Conservation (phyloP, 2,797 vertebrate species). For the Acanthopagrus latus region DNA sequence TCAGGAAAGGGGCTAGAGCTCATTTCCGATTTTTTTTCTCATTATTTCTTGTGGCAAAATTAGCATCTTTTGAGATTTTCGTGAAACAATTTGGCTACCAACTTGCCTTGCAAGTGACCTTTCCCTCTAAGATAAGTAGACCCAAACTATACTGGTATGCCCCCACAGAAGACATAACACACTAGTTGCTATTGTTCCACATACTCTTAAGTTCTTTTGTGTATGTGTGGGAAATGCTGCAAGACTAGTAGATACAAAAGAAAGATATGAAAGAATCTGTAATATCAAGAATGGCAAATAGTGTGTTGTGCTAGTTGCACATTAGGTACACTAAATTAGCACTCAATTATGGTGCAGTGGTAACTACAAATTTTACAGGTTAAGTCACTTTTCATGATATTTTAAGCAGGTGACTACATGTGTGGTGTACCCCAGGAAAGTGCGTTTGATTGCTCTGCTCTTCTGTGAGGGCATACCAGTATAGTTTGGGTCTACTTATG, state of each 20-base stretch:
- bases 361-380: background rate
- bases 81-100: too few relatives aligned
- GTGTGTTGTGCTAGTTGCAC: background rate
- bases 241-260: background rate
- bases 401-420: background rate
- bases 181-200: too few relatives aligned
- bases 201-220: too few relatives aligned
- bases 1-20: too few relatives aligned
- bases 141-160: background rate
- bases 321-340: background rate
- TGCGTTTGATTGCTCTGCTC: slow-evolving; percentile 9
- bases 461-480: background rate
- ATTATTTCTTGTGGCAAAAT: too few relatives aligned
- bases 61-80: too few relatives aligned
- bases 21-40: too few relatives aligned
- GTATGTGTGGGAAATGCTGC: too few relatives aligned
- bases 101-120: slow-evolving; percentile 13
- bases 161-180: background rate
- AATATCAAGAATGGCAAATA: background rate
- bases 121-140: slow-evolving; percentile 12
- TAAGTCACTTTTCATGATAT: slow-evolving; percentile 1
- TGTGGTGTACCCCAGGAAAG: background rate
- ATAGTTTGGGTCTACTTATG: background rate
- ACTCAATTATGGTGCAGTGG: background rate
- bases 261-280: background rate